A percentile compares a stretch with the other conserved stretches of the same genome.
These are phyloP conservation scores for Anguilla marmorata DNA, from an alignment of 2,797 vertebrate genomes.

Conservation along the genomic window DNA sequence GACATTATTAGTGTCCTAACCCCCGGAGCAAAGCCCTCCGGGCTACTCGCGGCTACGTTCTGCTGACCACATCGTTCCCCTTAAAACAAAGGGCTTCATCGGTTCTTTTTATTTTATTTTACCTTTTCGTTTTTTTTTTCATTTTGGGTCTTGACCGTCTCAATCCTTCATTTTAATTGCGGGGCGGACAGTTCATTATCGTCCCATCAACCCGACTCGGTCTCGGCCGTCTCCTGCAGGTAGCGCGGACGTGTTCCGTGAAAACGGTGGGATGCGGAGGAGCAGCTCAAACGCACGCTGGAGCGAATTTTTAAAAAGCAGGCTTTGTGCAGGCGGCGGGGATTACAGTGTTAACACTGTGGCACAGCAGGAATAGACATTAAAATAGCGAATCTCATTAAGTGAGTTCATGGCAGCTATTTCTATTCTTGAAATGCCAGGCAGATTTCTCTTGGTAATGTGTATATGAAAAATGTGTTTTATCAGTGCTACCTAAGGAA, in stretches of 20 bases:
- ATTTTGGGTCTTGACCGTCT: not conserved
- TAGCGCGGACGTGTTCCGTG: not conserved
- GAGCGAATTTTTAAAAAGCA: not conserved
- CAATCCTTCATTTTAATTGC: conserved; percentile 25
- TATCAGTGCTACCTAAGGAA: not conserved
- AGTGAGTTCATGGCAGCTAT: not conserved
- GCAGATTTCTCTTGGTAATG: not conserved
- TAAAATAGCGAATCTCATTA: not conserved
- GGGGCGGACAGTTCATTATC: conserved; percentile 18
- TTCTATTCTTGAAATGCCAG: not conserved
- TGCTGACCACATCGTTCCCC: conserved; percentile 16
- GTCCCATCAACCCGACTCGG: not conserved
- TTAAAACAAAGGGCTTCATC: not conserved
- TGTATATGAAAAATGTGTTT: not conserved
- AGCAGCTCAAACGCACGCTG: not conserved
- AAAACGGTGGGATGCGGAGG: not conserved
- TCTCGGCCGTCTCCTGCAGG: not conserved
- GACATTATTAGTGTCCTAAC: not conserved
- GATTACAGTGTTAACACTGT: not conserved
- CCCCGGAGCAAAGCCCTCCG: not conserved
- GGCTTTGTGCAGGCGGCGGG: not conserved
- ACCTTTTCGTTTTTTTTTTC: conserved; percentile 6
- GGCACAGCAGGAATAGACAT: not conserved
- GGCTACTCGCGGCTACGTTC: not conserved
- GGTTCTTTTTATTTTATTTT: not conserved